Evolutionary conservation across 2,797 vertebrate species (phyloP), one percentile per base, ranked within the genome.

Genomic region (Typhlichthys eigenmanni): DNA sequence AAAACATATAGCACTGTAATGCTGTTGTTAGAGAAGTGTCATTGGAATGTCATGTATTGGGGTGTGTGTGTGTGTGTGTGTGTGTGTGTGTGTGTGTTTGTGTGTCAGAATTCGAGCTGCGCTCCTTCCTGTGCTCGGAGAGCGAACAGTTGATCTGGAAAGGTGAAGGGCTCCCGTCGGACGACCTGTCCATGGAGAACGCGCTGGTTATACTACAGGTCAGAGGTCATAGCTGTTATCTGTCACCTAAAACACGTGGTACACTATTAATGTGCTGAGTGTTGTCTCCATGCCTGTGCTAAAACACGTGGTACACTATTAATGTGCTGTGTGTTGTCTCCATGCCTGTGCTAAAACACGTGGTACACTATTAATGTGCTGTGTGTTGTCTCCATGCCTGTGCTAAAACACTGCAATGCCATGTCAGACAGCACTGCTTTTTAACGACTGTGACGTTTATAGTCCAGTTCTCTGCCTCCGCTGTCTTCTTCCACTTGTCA

Each of bases 61-160:
- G 32, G 94, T 95, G 45, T 49, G 32, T 50, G 32, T 45, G 29
- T 38, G 29, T 17, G 47, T 51, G 47, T 51, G 59, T 13, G 24
- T 61, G 13, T 55, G 43, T 64, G 62, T 34, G 62, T 38, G 46
- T 49, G 50, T 47, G 53, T 59, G 63, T 53, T 6, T 19, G 50
- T 75, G 0, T 45, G 14, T 62, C 80, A 99, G 97, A 93, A 78
- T 99, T 99, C 16, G 89, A 98, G 87, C 84, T 99, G 72, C 93
- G 95, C 13, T 90, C 94, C 2, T 98, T 99, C 89, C 91, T 99
- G 74, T 96, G 94, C 78, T 93, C 96, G 54, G 97, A 99, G 89
- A 98, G 96, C 68, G 96, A 99, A 58, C 97, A 99, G 76, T 77
- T 99, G 82, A 95, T 96, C 83, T 99, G 97, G 97, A 99, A 98